These are phyloP conservation scores for Urophycis tenuis DNA, from an alignment of 2,797 vertebrate genomes.

Conservation along the genomic window DNA sequence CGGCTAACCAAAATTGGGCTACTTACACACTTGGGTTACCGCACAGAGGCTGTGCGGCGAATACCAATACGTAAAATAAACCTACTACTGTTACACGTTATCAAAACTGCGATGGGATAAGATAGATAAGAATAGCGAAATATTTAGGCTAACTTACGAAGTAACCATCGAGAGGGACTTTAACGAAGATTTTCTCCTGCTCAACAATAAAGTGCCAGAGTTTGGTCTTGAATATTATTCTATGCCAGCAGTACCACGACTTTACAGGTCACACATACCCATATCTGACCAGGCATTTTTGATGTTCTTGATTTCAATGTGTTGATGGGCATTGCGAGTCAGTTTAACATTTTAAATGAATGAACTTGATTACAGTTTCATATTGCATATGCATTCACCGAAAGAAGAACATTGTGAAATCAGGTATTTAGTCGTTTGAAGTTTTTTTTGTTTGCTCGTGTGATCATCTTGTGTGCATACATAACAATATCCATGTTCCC, in stretches of 20 bases:
- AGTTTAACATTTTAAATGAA: conserved; percentile 30
- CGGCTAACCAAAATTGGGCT: conserved; percentile 52
- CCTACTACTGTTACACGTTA: conserved; percentile 43
- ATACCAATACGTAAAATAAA: conserved; percentile 53
- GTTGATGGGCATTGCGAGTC: conserved; percentile 18
- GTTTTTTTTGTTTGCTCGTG: conserved; percentile 45
- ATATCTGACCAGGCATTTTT: conserved; percentile 40
- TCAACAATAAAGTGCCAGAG: conserved; percentile 79
- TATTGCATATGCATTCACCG: conserved; percentile 40
- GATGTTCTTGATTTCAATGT: conserved; percentile 17
- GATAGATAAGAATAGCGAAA: conserved; percentile 42
- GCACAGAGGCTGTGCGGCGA: conserved; percentile 50
- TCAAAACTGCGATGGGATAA: conserved; percentile 40
- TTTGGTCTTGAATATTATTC: conserved; percentile 67
- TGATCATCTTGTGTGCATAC: conserved; percentile 37
- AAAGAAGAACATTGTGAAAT: conserved; percentile 43
- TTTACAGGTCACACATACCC: conserved; percentile 43
- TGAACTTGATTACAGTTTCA: conserved; percentile 44
- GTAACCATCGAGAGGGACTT: conserved; percentile 42
- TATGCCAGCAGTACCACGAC: conserved; percentile 54
- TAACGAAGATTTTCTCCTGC: conserved; percentile 50
- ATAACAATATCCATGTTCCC: conserved; percentile 43
- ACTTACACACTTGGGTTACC: conserved; percentile 50
- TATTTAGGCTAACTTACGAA: conserved; percentile 48
- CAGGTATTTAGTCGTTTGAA: conserved; percentile 46